Evolutionary conservation across 2,797 vertebrate genomes (phyloP).

Genomic region (Ctenosaura bakeri): DNA sequence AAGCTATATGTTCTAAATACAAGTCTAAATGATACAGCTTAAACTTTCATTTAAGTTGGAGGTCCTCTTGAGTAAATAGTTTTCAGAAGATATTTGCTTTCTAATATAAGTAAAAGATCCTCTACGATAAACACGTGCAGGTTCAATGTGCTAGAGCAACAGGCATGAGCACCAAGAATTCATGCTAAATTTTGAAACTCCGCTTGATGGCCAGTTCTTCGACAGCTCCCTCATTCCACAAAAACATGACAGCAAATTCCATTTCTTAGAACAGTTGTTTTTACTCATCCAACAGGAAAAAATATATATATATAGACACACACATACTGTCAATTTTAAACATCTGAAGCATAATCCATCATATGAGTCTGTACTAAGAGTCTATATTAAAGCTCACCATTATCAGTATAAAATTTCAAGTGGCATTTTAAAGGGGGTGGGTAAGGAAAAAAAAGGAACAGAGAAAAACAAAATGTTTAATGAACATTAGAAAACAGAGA

Average conservation of each 20-base stretch:
- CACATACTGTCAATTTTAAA: constrained; percentile 81
- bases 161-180: constrained; percentile 81
- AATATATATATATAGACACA: constrained; percentile 47
- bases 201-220: constrained; percentile 76
- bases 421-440: constrained; percentile 65
- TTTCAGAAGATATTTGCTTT: constrained; percentile 81
- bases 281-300: constrained; percentile 77
- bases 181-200: constrained; percentile 77
- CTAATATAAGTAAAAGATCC: constrained; percentile 85
- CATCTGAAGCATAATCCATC: constrained; percentile 88
- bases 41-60: constrained; percentile 81
- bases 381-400: constrained; percentile 91
- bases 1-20: constrained; percentile 82
- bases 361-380: constrained; percentile 82
- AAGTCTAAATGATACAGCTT: constrained; percentile 86
- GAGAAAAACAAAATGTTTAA: constrained; percentile 73
- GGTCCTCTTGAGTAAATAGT: constrained; percentile 81
- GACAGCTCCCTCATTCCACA: constrained; percentile 88
- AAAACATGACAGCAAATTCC: constrained; percentile 85
- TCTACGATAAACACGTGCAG: constrained; percentile 83
- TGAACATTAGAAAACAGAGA: constrained; percentile 64
- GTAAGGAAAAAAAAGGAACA: constrained; percentile 77
- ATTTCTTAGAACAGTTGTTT: constrained; percentile 83
- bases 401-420: constrained; percentile 77
- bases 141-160: constrained; percentile 78